Evolutionary conservation across 2,113 vertebrate genomes (phyloP), one percentile per base, ranked within the genome.

Genomic region (Fregata magnificens): DNA sequence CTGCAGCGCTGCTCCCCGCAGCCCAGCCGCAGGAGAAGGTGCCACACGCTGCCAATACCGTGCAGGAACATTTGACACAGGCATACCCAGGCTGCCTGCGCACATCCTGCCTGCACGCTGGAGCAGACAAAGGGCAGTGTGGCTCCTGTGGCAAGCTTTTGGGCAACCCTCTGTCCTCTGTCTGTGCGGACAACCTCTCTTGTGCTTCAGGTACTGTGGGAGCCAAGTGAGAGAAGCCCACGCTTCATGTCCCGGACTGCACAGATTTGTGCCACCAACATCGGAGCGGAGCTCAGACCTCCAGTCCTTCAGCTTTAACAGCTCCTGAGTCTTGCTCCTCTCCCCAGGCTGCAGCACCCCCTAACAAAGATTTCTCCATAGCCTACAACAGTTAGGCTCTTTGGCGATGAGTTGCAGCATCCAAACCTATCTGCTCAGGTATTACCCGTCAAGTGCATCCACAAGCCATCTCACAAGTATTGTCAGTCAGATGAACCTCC

Each of bases 41-140:
- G 32, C 18, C 18, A 16, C 47, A 1, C 0, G 0, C 47, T 80
- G 47, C 38, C 5, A 1, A 21, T 20, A 12, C 5, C 0, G 0
- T 5, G 16, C 45, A 49, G 73, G 1, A 40, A 19, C 12, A 24
- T 14, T 5, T 8, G 58, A 4, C 31, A 10, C 1, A 16, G 55
- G 3, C 1, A 2, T 31, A 55, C 21, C 34, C 1, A 5, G 29
- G 58, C 49, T 77, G 53, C 53, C 66, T 32, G 31, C 15, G 13
- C 7, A 1, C 13, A 5, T 38, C 34, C 28, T 29, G 38, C 55
- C 63, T 29, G 40, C 29, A 2, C 2, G 8, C 59, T 70, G 63
- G 16, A 42, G 53, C 62, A 69, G 55, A 14, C 7, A 45, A 63
- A 61, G 20, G 72, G 26, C 11, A 49, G 34, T 1, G 1, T 0